Evolutionary conservation across 2,888 invertebrate genomes (phyloP).

Genomic region (Neoascia interrupta): DNA sequence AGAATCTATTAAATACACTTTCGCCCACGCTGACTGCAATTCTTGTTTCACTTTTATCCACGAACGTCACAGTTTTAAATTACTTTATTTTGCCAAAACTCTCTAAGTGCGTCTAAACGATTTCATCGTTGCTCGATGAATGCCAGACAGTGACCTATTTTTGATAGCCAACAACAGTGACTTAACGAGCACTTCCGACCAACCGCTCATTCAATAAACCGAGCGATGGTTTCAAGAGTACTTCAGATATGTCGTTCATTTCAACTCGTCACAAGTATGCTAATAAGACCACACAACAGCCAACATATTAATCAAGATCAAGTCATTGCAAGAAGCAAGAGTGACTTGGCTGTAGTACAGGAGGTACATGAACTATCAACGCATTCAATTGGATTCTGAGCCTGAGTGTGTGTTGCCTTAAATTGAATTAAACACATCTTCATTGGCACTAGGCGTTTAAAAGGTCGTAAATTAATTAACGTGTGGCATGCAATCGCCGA

Average conservation of each 20-base stretch:
- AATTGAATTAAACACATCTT: conserved; percentile 35
- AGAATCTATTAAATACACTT: too few relatives aligned
- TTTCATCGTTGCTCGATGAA: conserved; percentile 1
- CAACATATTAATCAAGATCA: conserved; percentile 41
- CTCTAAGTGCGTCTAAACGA: not conserved
- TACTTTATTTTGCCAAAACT: not conserved
- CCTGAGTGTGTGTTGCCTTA: not conserved
- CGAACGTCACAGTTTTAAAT: not conserved
- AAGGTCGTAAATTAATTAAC: conserved; percentile 49
- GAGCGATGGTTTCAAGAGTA: too few relatives aligned
- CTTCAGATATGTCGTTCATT: too few relatives aligned
- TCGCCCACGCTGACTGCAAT: too few relatives aligned
- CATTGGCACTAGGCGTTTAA: conserved; percentile 17
- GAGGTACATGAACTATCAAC: too few relatives aligned
- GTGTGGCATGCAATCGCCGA: too few relatives aligned
- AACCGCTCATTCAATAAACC: conserved; percentile 51
- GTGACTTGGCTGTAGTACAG: too few relatives aligned
- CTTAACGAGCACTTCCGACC: conserved; percentile 61
- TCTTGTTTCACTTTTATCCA: too few relatives aligned
- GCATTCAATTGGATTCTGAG: too few relatives aligned
- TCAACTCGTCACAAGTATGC: conserved; percentile 5
- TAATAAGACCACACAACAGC: conserved; percentile 23
- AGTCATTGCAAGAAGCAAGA: conserved; percentile 31
- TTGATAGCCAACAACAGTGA: conserved; percentile 4
- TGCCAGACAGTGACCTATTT: conserved; percentile 13